Conservation (phyloP, 2,113 vertebrate species). For the Hippolais icterina region DNA sequence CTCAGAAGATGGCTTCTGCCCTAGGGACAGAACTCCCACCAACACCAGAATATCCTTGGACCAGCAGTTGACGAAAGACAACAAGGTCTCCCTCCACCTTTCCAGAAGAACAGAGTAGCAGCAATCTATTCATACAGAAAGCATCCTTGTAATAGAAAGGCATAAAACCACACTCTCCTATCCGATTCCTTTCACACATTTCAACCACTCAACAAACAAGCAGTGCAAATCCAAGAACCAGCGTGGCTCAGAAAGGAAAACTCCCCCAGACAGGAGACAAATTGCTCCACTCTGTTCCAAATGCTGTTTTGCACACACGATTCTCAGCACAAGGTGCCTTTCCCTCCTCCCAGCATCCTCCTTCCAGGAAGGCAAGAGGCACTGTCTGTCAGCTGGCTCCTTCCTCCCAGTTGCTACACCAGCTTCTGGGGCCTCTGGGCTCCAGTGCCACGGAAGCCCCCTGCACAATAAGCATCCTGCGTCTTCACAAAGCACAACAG, state of each 20-base stretch:
- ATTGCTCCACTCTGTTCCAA: background rate
- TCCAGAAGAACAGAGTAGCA: background rate
- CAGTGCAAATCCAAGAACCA: background rate
- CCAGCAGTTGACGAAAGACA: constrained; percentile 9
- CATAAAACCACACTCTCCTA: background rate
- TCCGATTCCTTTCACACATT: constrained; percentile 36
- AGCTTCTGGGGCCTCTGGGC: background rate
- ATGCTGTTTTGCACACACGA: background rate
- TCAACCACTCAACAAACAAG: background rate
- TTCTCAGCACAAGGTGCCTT: background rate
- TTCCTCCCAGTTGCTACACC: background rate
- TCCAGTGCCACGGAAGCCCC: background rate
- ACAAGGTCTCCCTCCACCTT: background rate
- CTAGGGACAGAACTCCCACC: background rate
- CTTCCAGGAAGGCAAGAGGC: background rate
- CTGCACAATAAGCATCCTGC: background rate
- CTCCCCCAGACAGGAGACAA: background rate
- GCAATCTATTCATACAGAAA: background rate
- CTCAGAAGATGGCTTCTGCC: constrained; percentile 35
- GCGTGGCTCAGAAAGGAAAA: background rate
- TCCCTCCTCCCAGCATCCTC: constrained; percentile 11
- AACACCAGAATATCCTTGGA: constrained; percentile 38
- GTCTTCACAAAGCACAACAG: fast-evolving
- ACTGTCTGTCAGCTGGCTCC: background rate
- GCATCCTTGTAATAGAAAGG: background rate